These are phyloP conservation scores for Chironomus tepperi DNA, from an alignment of 1,140 invertebrate genomes.

Conservation along the genomic window DNA sequence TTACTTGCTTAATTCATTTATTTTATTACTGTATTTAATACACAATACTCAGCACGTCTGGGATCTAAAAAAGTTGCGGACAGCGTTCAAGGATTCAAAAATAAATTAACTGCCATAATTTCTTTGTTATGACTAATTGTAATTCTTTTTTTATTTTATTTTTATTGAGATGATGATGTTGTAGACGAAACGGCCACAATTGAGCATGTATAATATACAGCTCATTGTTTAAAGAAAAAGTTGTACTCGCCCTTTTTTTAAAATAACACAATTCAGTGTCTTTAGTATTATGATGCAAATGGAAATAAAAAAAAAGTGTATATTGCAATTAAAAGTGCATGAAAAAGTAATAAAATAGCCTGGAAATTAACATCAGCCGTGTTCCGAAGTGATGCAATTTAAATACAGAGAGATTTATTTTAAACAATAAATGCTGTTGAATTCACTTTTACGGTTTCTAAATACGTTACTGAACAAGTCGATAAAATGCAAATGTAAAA, in stretches of 20 bases:
- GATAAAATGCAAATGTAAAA: not conserved
- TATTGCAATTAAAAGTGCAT: too few species aligned
- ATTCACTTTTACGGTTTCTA: too few species aligned
- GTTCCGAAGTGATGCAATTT: not conserved
- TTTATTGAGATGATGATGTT: not conserved
- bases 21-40: not conserved
- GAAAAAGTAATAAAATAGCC: not conserved
- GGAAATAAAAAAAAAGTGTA: not conserved
- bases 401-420: not conserved
- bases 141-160: not conserved
- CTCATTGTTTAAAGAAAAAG: not conserved
- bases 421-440: too few species aligned
- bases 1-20: not conserved
- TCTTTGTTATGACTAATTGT: not conserved
- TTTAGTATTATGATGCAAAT: not conserved
- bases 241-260: not conserved
- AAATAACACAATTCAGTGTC: not conserved
- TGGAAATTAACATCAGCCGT: not conserved
- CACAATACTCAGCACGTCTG: not conserved
- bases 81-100: too few species aligned
- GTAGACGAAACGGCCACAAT: not conserved
- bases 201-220: not conserved
- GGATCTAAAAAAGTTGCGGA: not conserved
- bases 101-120: too few species aligned
- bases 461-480: not conserved